Percentiles rank a stretch among this genome's conserved stretches.
Conservation (phyloP, 2,113 vertebrate genomes). For the Dasyurus viverrinus region DNA sequence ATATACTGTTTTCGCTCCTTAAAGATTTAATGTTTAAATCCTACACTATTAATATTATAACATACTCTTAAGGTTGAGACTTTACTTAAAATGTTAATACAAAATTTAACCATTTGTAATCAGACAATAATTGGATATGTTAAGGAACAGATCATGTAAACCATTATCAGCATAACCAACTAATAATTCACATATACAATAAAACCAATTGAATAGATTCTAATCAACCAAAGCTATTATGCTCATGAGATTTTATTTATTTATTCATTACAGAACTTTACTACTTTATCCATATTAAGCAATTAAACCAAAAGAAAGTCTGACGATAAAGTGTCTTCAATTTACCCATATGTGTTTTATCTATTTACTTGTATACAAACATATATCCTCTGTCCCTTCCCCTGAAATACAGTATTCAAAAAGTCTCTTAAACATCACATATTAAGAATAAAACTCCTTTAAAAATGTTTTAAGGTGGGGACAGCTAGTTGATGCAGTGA, state of each 20-base stretch:
- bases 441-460: not conserved
- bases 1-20: constrained; percentile 79
- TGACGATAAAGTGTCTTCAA: not conserved
- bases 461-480: not conserved
- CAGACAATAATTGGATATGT: constrained; percentile 76
- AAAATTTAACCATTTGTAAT: constrained; percentile 77
- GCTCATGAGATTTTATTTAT: not conserved
- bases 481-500: too few species aligned
- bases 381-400: not conserved
- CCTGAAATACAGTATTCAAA: not conserved
- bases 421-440: not conserved
- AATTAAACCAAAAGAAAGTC: not conserved
- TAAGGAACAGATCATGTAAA: constrained; percentile 52
- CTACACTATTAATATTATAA: constrained; percentile 58
- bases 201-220: not conserved
- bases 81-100: constrained; percentile 75
- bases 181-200: not conserved
- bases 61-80: constrained; percentile 67
- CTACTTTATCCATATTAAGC: not conserved
- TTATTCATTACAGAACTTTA: not conserved
- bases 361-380: too few species aligned
- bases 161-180: constrained; percentile 7
- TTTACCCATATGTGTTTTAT: not conserved
- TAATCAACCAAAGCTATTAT: not conserved
- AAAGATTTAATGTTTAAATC: constrained; percentile 81